Percentiles rank a stretch among this genome's conserved stretches.
Evolutionary conservation across 2,113 vertebrate species (phyloP).

Genomic region (Mirounga angustirostris): DNA sequence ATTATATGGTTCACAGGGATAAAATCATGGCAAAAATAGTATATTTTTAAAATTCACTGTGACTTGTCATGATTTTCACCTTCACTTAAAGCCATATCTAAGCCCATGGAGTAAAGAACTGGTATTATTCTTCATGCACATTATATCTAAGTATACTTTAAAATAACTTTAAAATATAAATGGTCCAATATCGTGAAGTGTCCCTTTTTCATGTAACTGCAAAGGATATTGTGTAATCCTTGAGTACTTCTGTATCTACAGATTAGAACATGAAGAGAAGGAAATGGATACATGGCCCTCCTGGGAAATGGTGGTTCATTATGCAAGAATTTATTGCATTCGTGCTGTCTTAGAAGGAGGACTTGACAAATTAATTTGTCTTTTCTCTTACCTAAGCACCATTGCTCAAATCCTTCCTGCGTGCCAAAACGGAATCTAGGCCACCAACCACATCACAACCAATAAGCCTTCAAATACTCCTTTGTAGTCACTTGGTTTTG

Average conservation of each 20-base stretch:
- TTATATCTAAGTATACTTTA: not conserved
- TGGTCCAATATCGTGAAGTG: not conserved
- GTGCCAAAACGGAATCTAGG: not conserved
- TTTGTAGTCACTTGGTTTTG: not conserved
- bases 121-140: not conserved
- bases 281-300: not conserved
- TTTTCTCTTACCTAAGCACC: conserved; percentile 55
- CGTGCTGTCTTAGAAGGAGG: conserved; percentile 35
- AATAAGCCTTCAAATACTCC: not conserved
- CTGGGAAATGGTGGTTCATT: conserved; percentile 28
- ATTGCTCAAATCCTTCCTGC: not conserved
- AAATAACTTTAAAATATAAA: not conserved
- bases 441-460: not conserved
- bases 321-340: conserved; percentile 11
- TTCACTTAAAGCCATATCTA: not conserved
- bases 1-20: not conserved
- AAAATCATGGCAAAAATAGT: not conserved
- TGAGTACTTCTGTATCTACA: not conserved
- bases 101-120: not conserved
- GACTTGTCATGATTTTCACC: not conserved
- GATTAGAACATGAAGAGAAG: not conserved
- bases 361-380: conserved; percentile 60
- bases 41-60: not conserved
- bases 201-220: not conserved
- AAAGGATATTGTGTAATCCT: not conserved